Percentiles rank a stretch among this genome's conserved stretches.
These are phyloP conservation scores for Pyxicephalus adspersus DNA, from an alignment of 2,113 vertebrate genomes.

Conservation along the genomic window DNA sequence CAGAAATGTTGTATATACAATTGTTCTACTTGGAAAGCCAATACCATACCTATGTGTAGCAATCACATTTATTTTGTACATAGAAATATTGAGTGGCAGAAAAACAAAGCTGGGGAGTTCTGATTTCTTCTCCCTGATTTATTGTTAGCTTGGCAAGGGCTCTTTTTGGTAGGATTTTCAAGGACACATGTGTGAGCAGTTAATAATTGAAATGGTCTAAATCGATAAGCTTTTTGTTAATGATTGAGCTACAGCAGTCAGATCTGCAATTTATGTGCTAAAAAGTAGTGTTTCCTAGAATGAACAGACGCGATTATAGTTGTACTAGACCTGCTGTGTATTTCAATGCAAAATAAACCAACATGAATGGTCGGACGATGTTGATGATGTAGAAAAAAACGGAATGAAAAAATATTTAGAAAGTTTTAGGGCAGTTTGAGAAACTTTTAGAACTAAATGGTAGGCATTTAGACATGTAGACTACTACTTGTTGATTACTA, in stretches of 20 bases:
- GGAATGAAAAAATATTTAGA: too few relatives aligned
- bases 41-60: neutral
- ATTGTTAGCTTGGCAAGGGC: neutral
- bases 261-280: constrained; percentile 39
- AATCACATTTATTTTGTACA: neutral
- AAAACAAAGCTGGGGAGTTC: neutral
- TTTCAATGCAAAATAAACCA: neutral
- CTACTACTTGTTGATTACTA: too few relatives aligned
- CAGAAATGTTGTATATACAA: too few relatives aligned
- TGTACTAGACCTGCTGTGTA: neutral
- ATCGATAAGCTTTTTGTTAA: constrained; percentile 34
- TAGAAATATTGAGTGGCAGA: neutral
- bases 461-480: too few relatives aligned
- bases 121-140: neutral
- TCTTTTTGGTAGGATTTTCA: constrained; percentile 10
- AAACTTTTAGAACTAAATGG: too few relatives aligned
- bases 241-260: constrained; percentile 33
- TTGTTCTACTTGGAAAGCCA: too few relatives aligned
- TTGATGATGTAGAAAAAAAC: too few relatives aligned
- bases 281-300: neutral
- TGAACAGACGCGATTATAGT: neutral
- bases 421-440: too few relatives aligned
- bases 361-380: too few relatives aligned
- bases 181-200: neutral
- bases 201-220: constrained; percentile 7